Conservation (phyloP, 1,140 invertebrate species). For the Mesaphorura yosii region DNA sequence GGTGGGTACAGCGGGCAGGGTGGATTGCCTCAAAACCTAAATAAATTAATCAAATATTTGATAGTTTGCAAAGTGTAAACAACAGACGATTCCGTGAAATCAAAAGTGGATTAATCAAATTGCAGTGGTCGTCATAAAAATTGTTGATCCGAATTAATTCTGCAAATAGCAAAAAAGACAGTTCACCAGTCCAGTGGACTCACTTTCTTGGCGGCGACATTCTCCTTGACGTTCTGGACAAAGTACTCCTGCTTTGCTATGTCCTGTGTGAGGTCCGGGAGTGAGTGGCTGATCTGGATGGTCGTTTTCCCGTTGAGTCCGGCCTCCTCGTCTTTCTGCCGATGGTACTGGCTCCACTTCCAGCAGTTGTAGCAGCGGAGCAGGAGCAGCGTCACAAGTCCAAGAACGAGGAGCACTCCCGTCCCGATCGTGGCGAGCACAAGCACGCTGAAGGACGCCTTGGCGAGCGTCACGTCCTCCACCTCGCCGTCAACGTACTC, state of each 20-base stretch:
- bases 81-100: too few relatives aligned
- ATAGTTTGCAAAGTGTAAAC: too few relatives aligned
- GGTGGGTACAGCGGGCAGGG: constrained; percentile 63
- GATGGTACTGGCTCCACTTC: constrained; percentile 14
- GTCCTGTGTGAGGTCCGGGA: constrained; percentile 58
- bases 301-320: constrained; percentile 51
- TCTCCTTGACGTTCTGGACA: constrained; percentile 58
- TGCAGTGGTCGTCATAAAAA: background rate
- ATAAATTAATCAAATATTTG: constrained; percentile 13
- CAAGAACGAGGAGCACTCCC: constrained; percentile 6
- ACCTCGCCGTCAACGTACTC: too few relatives aligned
- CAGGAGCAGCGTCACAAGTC: constrained; percentile 6
- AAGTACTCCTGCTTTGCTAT: constrained; percentile 56
- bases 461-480: too few relatives aligned
- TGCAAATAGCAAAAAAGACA: background rate
- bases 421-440: constrained; percentile 11
- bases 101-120: background rate
- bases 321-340: constrained; percentile 42
- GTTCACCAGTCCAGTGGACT: too few relatives aligned
- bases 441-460: too few relatives aligned
- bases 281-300: constrained; percentile 58
- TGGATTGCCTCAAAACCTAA: constrained; percentile 62
- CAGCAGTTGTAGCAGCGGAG: constrained; percentile 15
- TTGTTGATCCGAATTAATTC: background rate
- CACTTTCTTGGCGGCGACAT: too few relatives aligned